These are phyloP conservation scores for Polyommatus icarus DNA, from an alignment of 2,888 invertebrate genomes.

Conservation along the genomic window DNA sequence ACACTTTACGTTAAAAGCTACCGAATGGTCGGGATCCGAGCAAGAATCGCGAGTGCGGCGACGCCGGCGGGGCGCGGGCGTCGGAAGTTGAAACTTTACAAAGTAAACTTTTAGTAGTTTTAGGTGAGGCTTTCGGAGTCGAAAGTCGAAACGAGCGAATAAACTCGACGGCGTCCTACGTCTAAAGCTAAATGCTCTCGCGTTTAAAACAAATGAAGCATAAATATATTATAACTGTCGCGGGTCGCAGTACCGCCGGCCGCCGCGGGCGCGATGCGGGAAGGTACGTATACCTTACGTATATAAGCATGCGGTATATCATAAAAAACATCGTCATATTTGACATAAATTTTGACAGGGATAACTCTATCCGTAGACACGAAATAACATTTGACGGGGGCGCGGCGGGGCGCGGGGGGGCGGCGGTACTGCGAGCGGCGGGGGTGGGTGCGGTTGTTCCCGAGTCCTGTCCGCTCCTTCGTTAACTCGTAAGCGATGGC, in stretches of 20 bases:
- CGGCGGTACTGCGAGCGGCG: background rate
- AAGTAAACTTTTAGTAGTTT: slow-evolving; percentile 39
- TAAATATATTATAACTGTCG: slow-evolving; percentile 14
- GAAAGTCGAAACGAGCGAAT: background rate
- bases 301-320: slow-evolving; percentile 1
- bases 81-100: slow-evolving; percentile 35
- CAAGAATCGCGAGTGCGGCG: slow-evolving; percentile 27
- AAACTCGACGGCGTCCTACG: slow-evolving; percentile 15
- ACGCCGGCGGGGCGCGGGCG: slow-evolving; percentile 40
- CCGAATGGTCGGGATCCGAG: background rate
- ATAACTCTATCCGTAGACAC: slow-evolving; percentile 3
- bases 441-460: slow-evolving; percentile 34
- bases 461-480: slow-evolving; percentile 41
- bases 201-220: slow-evolving; percentile 25
- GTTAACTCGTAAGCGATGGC: slow-evolving; percentile 76
- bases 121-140: slow-evolving; percentile 30
- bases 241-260: background rate
- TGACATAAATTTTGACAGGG: background rate
- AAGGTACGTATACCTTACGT: background rate
- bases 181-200: slow-evolving; percentile 28
- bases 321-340: slow-evolving; percentile 25
- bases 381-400: background rate
- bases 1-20: slow-evolving; percentile 24
- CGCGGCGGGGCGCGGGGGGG: background rate
- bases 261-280: background rate